phyloP scores from a whole-genome alignment of 2,888 invertebrate genomes.

The Lepidochrysops patricia region DNA sequence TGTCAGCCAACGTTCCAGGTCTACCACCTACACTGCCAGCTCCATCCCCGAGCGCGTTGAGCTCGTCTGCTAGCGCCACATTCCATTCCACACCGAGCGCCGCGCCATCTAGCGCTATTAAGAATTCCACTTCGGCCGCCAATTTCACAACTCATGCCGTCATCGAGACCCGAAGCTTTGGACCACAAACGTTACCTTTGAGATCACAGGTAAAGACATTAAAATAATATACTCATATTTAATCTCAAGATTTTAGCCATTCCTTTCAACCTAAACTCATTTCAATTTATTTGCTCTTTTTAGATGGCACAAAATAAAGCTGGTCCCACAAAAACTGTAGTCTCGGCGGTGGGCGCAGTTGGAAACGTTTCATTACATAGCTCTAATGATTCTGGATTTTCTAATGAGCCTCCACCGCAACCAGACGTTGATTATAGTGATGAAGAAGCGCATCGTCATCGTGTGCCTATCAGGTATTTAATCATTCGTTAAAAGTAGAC shows the following conservation, averaged over 20 bases:
- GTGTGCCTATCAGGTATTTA: conserved; percentile 77
- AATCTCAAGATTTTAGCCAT: not conserved
- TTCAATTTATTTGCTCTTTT: conserved; percentile 12
- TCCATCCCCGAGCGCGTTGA: conserved; percentile 78
- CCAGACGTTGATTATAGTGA: conserved; percentile 94
- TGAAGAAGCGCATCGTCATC: conserved; percentile 82
- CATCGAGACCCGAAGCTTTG: conserved; percentile 63
- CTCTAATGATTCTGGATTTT: conserved; percentile 94
- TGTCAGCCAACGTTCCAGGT: conserved; percentile 72
- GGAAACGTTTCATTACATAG: conserved; percentile 89
- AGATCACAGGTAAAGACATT: conserved; percentile 53
- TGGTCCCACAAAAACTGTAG: conserved; percentile 62
- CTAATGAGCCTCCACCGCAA: conserved; percentile 90
- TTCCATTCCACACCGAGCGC: conserved; percentile 62
- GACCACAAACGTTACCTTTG: conserved; percentile 66
- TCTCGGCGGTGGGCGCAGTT: conserved; percentile 68
- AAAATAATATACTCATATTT: too few relatives aligned
- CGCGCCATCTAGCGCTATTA: conserved; percentile 53
- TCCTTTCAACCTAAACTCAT: not conserved
- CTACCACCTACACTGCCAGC: conserved; percentile 83
- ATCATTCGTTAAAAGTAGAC: conserved; percentile 15
- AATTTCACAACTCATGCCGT: conserved; percentile 72
- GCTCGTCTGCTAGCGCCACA: conserved; percentile 78
- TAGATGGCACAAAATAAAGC: conserved; percentile 62
- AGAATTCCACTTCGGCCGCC: conserved; percentile 75